Conservation (phyloP, 2,113 vertebrate species). For the Myocastor coypus region DNA sequence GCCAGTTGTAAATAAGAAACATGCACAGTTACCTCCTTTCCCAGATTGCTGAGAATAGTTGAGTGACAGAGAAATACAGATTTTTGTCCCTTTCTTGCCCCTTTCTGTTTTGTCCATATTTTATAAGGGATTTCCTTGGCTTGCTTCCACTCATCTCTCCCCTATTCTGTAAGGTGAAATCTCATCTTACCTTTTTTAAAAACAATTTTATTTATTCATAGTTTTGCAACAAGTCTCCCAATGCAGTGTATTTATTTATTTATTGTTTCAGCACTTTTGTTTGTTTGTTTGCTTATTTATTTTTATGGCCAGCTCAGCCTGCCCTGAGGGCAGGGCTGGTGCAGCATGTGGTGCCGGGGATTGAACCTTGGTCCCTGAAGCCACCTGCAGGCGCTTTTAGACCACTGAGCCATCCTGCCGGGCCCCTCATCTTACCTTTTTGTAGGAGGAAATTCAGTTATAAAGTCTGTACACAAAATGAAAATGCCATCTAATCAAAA, state of each 20-base stretch:
- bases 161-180: neutral
- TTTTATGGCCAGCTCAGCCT: no score
- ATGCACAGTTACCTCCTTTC: neutral
- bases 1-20: neutral
- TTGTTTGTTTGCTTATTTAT: no score
- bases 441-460: neutral
- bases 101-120: neutral
- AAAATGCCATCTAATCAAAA: conserved; percentile 57
- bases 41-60: neutral
- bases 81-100: conserved; percentile 36
- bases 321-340: no score
- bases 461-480: conserved; percentile 31
- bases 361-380: no score
- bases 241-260: no score
- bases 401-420: no score
- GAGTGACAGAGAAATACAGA: conserved; percentile 29
- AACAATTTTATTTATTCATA: no score
- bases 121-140: conserved; percentile 30
- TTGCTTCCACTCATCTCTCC: neutral
- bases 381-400: no score
- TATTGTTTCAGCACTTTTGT: no score
- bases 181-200: conserved; percentile 34
- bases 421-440: conserved; percentile 29
- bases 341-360: no score
- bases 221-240: no score